A percentile compares a stretch with the other conserved stretches of the same genome.
phyloP scores from a whole-genome alignment of 2,113 vertebrate species.

The Trogon surrucura region DNA sequence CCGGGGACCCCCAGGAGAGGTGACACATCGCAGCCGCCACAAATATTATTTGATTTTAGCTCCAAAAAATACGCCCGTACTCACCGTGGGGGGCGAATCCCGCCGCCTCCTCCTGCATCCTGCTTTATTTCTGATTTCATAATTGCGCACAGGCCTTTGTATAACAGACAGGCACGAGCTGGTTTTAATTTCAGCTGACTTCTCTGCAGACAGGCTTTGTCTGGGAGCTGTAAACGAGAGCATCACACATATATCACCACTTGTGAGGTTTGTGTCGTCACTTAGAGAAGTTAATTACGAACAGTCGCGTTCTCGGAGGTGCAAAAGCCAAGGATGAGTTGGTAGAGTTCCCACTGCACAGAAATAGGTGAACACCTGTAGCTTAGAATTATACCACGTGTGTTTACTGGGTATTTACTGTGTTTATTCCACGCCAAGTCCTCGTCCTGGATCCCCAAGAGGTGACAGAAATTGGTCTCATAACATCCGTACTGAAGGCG shows the following conservation, averaged over 20 bases:
- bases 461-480: not conserved
- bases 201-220: not conserved
- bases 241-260: not conserved
- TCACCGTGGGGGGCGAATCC: fast-evolving
- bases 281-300: not conserved
- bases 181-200: not conserved
- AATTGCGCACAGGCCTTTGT: not conserved
- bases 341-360: not conserved
- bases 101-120: not conserved
- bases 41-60: not conserved
- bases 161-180: not conserved
- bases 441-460: not conserved
- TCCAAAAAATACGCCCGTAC: not conserved
- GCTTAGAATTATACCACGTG: fast-evolving
- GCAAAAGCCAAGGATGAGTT: not conserved
- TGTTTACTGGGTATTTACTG: not conserved
- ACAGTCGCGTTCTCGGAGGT: not conserved
- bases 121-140: not conserved
- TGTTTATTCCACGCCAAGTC: fast-evolving
- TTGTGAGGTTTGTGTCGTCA: not conserved
- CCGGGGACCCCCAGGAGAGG: not conserved
- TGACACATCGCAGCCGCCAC: fast-evolving
- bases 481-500: fast-evolving
- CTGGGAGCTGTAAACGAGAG: not conserved
- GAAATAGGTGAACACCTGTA: not conserved